Conservation (phyloP, 2,888 invertebrate genomes). For the Gonocerus acuteangulatus region DNA sequence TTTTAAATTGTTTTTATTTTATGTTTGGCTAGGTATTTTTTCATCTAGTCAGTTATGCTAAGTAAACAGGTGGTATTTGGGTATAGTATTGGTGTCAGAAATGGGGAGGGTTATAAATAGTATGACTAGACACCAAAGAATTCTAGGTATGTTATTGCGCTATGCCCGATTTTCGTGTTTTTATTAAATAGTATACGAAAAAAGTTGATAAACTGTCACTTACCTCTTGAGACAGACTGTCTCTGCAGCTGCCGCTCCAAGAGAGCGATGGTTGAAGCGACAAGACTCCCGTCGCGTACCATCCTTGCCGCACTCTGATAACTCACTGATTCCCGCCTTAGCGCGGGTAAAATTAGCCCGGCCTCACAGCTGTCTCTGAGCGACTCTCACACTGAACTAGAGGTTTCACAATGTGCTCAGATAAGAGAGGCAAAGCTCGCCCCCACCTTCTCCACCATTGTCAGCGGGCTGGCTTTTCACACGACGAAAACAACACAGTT, state of each 20-base stretch:
- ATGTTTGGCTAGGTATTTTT: too few species aligned
- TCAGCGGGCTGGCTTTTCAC: background rate
- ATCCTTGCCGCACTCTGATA: conserved; percentile 50
- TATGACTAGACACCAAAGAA: too few species aligned
- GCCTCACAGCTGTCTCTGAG: background rate
- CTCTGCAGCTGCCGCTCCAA: conserved; percentile 44
- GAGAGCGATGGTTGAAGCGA: conserved; percentile 52
- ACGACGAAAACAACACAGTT: too few species aligned
- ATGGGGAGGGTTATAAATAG: too few species aligned
- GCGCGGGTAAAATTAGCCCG: conserved; percentile 9
- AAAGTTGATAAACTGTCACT: too few species aligned
- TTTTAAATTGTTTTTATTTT: too few species aligned
- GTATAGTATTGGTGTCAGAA: too few species aligned
- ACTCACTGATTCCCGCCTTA: conserved; percentile 41
- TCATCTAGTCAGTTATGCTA: too few species aligned
- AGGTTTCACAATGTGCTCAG: background rate
- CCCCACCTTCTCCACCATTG: background rate
- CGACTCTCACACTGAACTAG: background rate
- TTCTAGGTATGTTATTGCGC: too few species aligned
- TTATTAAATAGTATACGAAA: too few species aligned
- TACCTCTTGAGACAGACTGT: background rate
- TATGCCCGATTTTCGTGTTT: too few species aligned
- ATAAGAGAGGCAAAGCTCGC: background rate
- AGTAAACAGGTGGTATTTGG: too few species aligned
- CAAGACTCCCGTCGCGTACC: conserved; percentile 47